A percentile compares a stretch with the other conserved stretches of the same genome.
Evolutionary conservation across 1,140 invertebrate genomes (phyloP).

Genomic region (Zaprionus kolodkinae): DNA sequence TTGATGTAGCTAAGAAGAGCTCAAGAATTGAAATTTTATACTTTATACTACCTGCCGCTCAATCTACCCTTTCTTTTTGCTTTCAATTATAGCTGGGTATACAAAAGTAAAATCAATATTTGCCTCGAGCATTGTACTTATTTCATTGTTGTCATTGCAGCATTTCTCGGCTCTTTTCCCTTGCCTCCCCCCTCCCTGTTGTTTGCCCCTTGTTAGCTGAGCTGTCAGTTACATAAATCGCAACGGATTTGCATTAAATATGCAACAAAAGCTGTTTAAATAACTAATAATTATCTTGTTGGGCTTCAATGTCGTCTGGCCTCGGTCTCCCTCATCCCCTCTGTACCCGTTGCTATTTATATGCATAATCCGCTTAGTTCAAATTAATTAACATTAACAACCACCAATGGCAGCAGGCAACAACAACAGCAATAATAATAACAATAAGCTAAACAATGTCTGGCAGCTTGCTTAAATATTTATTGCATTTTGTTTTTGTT

Average conservation of each 20-base stretch:
- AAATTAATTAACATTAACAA: conserved; percentile 81
- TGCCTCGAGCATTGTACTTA: conserved; percentile 56
- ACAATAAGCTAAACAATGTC: conserved; percentile 36
- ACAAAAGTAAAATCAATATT: conserved; percentile 55
- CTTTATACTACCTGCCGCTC: background rate
- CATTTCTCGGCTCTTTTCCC: background rate
- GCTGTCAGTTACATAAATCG: conserved; percentile 54
- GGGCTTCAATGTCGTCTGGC: conserved; percentile 64
- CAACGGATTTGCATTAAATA: conserved; percentile 70
- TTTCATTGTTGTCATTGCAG: conserved; percentile 55
- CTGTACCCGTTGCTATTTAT: conserved; percentile 54
- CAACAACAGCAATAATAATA: conserved; percentile 32
- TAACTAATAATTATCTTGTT: conserved; percentile 82
- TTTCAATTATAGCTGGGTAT: background rate
- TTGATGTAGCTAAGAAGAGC: too few species aligned
- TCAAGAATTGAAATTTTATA: too few species aligned
- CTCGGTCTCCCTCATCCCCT: background rate
- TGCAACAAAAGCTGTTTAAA: conserved; percentile 77
- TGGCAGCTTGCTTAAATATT: conserved; percentile 63
- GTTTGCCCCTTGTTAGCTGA: conserved; percentile 24
- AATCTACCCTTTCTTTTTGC: background rate
- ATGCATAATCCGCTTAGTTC: conserved; percentile 74
- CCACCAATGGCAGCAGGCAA: background rate
- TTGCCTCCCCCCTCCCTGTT: too few species aligned
- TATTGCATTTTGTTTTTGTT: conserved; percentile 44